Conservation (phyloP, 2,888 invertebrate species). For the Asteroscopus sphinx region DNA sequence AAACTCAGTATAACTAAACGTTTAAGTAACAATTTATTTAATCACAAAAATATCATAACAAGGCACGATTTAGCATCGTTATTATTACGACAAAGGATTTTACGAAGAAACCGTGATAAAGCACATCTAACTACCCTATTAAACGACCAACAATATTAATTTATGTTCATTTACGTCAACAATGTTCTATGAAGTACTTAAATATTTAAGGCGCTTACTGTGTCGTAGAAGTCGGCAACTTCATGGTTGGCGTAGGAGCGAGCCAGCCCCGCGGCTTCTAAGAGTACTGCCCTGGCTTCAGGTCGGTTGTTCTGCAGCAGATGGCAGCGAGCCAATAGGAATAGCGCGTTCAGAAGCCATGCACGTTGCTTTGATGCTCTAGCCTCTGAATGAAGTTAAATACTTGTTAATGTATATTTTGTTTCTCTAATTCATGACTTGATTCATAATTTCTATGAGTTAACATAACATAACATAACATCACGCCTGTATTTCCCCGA, state of each 20-base stretch:
- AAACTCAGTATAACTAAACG: too few species aligned
- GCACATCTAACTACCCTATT: background rate
- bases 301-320: slow-evolving; percentile 82
- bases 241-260: slow-evolving; percentile 70
- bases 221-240: slow-evolving; percentile 80
- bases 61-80: too few species aligned
- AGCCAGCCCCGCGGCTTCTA: slow-evolving; percentile 73
- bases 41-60: too few species aligned
- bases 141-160: slow-evolving; percentile 13
- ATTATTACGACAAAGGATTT: too few species aligned
- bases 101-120: too few species aligned
- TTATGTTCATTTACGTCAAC: background rate
- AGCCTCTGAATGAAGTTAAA: slow-evolving; percentile 66
- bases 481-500: too few species aligned
- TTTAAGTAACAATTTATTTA: too few species aligned
- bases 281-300: slow-evolving; percentile 77
- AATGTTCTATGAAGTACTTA: slow-evolving; percentile 11
- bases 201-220: slow-evolving; percentile 64
- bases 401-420: slow-evolving; percentile 1
- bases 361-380: slow-evolving; percentile 69
- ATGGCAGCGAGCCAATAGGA: slow-evolving; percentile 81
- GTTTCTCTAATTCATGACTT: too few species aligned
- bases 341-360: slow-evolving; percentile 81
- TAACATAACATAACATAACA: too few species aligned
- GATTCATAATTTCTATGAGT: too few species aligned